Conservation (phyloP, 1,140 invertebrate species). For the Riptortus pedestris region DNA sequence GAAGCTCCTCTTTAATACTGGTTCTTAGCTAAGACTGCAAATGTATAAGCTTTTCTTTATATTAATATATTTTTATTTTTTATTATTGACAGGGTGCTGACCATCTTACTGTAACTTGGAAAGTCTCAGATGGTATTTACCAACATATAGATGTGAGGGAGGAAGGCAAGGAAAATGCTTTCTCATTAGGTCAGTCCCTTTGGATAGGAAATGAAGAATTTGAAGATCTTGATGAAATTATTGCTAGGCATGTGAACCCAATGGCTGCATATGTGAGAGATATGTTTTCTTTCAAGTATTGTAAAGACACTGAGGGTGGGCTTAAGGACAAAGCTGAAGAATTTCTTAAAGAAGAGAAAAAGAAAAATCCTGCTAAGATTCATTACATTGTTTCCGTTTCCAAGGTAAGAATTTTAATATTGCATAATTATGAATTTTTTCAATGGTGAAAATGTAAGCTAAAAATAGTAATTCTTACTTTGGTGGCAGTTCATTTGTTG, state of each 20-base stretch:
- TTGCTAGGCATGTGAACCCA: constrained; percentile 88
- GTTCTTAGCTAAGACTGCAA: no score
- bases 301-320: constrained; percentile 57
- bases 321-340: constrained; percentile 78
- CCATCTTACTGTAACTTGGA: constrained; percentile 97
- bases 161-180: constrained; percentile 93
- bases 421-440: not conserved
- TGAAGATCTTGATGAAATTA: constrained; percentile 98
- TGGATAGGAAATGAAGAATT: constrained; percentile 85
- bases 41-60: no score
- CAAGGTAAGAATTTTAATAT: constrained; percentile 44
- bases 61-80: not conserved
- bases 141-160: constrained; percentile 94
- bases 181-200: constrained; percentile 81
- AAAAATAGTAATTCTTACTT: no score
- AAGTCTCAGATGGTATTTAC: constrained; percentile 85
- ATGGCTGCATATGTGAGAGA: constrained; percentile 90
- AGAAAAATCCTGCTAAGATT: constrained; percentile 74
- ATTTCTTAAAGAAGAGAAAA: constrained; percentile 72
- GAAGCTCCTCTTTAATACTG: no score
- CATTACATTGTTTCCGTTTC: constrained; percentile 82
- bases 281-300: constrained; percentile 85
- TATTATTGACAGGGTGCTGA: constrained; percentile 58
- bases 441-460: not conserved
- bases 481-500: no score